Conservation (phyloP, 2,888 invertebrate species). For the Salticus scenicus region DNA sequence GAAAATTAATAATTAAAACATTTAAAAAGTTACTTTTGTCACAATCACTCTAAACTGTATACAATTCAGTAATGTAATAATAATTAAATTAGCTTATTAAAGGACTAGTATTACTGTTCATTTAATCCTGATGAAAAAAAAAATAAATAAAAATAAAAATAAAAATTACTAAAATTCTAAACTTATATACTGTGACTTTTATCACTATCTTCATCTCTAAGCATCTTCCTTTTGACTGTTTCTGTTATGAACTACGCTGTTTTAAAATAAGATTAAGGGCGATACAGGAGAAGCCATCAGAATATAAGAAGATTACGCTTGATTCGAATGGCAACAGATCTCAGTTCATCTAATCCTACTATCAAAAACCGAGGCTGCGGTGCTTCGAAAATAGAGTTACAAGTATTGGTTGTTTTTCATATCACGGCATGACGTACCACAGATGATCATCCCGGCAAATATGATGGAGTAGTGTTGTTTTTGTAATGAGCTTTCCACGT, state of each 20-base stretch:
- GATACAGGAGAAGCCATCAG: conserved; percentile 39
- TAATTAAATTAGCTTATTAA: too few species aligned
- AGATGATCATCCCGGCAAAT: background rate
- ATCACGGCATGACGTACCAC: background rate
- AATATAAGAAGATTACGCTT: conserved; percentile 50
- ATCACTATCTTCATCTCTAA: background rate
- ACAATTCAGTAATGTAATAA: too few species aligned
- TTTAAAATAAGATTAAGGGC: conserved; percentile 57
- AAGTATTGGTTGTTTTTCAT: conserved; percentile 40
- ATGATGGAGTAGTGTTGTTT: background rate
- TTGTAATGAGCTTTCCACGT: background rate
- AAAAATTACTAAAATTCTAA: too few species aligned
- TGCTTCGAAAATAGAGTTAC: conserved; percentile 58
- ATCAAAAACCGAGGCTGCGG: conserved; percentile 5
- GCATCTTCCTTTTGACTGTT: background rate
- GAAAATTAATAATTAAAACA: too few species aligned
- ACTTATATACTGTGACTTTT: background rate
- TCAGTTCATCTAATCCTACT: background rate
- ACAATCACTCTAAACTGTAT: too few species aligned
- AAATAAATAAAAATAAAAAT: too few species aligned
- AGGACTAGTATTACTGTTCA: too few species aligned
- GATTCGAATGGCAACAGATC: background rate
- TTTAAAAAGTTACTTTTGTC: too few species aligned
- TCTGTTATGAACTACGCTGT: background rate
- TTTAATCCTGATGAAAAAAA: too few species aligned